Conservation (phyloP, 1,140 invertebrate genomes). For the Battus philenor region DNA sequence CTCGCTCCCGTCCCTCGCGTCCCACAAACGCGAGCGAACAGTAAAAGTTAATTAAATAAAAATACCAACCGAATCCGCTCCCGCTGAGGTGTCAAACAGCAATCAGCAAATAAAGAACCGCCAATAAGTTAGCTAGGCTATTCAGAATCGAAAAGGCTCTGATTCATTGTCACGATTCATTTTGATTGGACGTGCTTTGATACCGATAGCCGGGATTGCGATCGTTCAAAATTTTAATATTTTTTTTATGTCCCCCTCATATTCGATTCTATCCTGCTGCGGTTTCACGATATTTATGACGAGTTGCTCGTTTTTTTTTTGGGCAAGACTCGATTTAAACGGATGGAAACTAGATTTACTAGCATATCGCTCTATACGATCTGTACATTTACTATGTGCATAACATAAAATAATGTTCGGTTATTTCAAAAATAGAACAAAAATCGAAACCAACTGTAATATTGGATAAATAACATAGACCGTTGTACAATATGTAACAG, state of each 20-base stretch:
- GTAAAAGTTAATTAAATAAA: conserved; percentile 71
- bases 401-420: too few species aligned
- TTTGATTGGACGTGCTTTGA: conserved; percentile 74
- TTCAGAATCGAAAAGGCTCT: conserved; percentile 66
- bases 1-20: conserved; percentile 20
- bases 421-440: too few species aligned
- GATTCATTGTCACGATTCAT: conserved; percentile 70
- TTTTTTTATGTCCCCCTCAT: conserved; percentile 59
- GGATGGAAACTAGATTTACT: too few species aligned
- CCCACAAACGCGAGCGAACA: conserved; percentile 39
- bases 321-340: conserved; percentile 38
- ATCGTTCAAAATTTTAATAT: conserved; percentile 69
- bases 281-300: conserved; percentile 64
- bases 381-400: too few species aligned
- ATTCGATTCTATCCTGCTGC: conserved; percentile 62
- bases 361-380: too few species aligned
- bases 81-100: conserved; percentile 62
- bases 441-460: too few species aligned
- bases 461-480: too few species aligned
- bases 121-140: conserved; percentile 67
- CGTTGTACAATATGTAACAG: too few species aligned
- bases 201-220: conserved; percentile 67
- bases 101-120: conserved; percentile 70
- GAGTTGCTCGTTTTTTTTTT: conserved; percentile 55
- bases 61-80: conserved; percentile 51